These are phyloP conservation scores for Salpingus planirostris DNA, from an alignment of 2,888 invertebrate genomes.

Conservation along the genomic window DNA sequence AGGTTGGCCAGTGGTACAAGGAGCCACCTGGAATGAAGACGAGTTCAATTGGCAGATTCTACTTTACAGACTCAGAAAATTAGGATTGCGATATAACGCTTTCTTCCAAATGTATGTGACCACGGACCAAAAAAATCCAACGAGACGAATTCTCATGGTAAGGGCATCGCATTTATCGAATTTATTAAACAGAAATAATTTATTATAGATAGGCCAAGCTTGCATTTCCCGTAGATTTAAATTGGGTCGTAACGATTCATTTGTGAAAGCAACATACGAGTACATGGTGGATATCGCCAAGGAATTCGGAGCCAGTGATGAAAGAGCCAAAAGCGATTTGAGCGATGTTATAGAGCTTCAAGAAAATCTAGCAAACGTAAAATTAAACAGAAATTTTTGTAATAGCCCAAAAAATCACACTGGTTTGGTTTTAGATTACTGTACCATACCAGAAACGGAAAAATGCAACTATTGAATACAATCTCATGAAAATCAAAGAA, in stretches of 20 bases:
- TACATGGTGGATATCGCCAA: conserved; percentile 17
- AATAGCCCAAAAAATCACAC: not conserved
- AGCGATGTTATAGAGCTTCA: conserved; percentile 8
- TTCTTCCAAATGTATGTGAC: conserved; percentile 13
- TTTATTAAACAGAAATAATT: not conserved
- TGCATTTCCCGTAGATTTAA: conserved; percentile 9
- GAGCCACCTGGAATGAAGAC: conserved; percentile 18
- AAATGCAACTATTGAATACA: conserved; percentile 38
- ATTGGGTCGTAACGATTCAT: conserved; percentile 13
- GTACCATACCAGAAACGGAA: conserved; percentile 6
- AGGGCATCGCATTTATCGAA: no score
- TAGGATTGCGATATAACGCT: conserved; percentile 14
- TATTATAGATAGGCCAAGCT: conserved; percentile 36
- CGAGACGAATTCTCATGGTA: conserved; percentile 12
- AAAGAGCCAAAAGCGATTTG: conserved; percentile 5
- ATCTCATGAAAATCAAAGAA: conserved; percentile 7
- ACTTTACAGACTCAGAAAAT: conserved; percentile 11
- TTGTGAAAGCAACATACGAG: conserved; percentile 11
- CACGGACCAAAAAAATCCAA: conserved; percentile 6
- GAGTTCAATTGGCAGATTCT: conserved; percentile 19
- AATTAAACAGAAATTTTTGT: no score
- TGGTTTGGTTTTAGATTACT: conserved; percentile 10
- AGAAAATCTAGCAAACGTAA: conserved; percentile 10
- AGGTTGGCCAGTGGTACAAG: conserved; percentile 25
- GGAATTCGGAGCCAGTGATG: conserved; percentile 15